These are phyloP conservation scores for Lophochroa leadbeateri DNA, from an alignment of 2,113 vertebrate species.

Conservation along the genomic window DNA sequence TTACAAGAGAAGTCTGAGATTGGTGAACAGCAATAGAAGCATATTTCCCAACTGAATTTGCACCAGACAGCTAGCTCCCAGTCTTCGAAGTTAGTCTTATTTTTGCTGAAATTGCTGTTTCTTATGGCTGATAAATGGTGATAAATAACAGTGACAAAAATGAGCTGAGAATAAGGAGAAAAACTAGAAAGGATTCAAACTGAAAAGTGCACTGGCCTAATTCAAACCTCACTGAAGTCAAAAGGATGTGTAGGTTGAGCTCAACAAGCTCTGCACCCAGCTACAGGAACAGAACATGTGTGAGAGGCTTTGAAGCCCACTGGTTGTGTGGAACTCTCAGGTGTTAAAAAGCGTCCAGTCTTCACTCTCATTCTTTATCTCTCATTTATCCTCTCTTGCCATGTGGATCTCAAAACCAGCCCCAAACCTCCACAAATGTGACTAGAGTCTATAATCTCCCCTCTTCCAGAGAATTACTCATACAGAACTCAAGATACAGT, in stretches of 20 bases:
- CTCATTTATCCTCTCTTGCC: not conserved
- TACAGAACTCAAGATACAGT: not conserved
- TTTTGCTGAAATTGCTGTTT: slow-evolving; percentile 44
- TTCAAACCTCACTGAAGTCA: not conserved
- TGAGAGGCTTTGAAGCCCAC: not conserved
- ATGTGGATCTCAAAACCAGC: not conserved
- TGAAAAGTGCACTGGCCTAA: not conserved
- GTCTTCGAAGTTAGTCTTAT: slow-evolving; percentile 12
- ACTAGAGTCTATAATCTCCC: not conserved
- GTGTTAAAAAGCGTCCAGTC: not conserved
- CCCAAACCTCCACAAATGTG: not conserved
- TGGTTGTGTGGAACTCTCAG: not conserved
- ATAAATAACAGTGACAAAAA: slow-evolving; percentile 14
- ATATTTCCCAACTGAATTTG: slow-evolving; percentile 33
- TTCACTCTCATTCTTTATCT: not conserved
- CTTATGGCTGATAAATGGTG: slow-evolving; percentile 27
- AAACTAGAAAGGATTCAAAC: not conserved
- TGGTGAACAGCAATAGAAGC: not conserved
- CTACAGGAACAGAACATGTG: not conserved
- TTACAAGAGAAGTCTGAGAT: slow-evolving; percentile 7
- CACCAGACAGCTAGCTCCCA: not conserved
- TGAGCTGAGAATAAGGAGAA: slow-evolving; percentile 11
- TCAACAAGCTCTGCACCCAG: not conserved
- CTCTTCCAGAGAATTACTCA: not conserved
- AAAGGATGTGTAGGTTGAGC: not conserved